These are phyloP conservation scores for Bovichtus diacanthus DNA, from an alignment of 2,797 vertebrate species.

Conservation along the genomic window DNA sequence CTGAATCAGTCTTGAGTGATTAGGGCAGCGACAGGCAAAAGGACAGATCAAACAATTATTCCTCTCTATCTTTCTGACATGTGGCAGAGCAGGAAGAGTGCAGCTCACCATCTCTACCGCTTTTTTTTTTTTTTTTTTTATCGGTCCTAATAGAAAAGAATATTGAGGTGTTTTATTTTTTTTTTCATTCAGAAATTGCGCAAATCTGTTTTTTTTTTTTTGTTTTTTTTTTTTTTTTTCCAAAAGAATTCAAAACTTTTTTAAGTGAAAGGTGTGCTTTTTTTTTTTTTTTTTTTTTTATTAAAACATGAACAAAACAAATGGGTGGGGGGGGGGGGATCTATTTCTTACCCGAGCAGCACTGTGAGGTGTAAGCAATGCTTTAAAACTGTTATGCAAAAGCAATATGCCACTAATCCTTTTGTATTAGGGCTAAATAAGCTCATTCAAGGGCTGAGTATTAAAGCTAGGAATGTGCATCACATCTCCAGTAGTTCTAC, in stretches of 20 bases:
- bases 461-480: slow-evolving; percentile 44
- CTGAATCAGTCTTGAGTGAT: slow-evolving; percentile 99
- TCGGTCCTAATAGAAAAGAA: slow-evolving; percentile 50
- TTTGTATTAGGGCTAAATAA: slow-evolving; percentile 61
- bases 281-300: slow-evolving; percentile 25
- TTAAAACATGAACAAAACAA: slow-evolving; percentile 9
- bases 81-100: slow-evolving; percentile 73
- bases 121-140: no score
- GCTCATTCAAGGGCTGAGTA: slow-evolving; percentile 49
- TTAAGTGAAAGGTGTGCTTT: slow-evolving; percentile 29
- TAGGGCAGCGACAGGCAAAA: slow-evolving; percentile 94
- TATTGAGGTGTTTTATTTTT: slow-evolving; percentile 3
- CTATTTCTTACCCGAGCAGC: not conserved
- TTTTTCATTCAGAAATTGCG: slow-evolving; percentile 4
- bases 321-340: no score
- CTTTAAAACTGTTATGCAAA: slow-evolving; percentile 48
- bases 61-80: slow-evolving; percentile 82
- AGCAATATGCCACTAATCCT: slow-evolving; percentile 60
- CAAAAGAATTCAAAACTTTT: no score
- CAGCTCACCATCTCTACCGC: slow-evolving; percentile 47
- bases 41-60: slow-evolving; percentile 99
- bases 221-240: no score
- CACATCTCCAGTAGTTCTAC: slow-evolving; percentile 16
- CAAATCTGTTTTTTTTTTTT: not conserved
- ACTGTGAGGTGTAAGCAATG: slow-evolving; percentile 16